Conservation (phyloP, 2,888 invertebrate species). For the Ceramica pisi region DNA sequence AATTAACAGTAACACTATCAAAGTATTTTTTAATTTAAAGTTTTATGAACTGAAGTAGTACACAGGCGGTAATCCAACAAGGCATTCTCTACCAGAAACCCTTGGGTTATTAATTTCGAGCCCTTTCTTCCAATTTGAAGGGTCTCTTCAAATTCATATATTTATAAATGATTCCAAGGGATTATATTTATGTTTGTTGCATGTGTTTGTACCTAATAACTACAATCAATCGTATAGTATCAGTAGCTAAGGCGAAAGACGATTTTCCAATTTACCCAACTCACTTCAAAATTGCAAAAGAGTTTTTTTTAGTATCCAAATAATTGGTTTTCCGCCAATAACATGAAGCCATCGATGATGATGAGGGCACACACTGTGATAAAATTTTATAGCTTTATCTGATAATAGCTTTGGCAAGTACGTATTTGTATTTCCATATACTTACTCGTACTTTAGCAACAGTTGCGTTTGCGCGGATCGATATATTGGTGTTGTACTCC, state of each 20-base stretch:
- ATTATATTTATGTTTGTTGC: neutral
- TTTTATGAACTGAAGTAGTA: no score
- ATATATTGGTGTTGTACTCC: neutral
- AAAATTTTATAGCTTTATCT: conserved; percentile 52
- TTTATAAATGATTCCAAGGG: no score
- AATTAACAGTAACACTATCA: no score
- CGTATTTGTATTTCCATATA: conserved; percentile 16
- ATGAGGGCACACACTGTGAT: conserved; percentile 46
- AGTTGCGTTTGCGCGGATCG: neutral
- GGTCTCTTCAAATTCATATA: no score
- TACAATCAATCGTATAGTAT: neutral
- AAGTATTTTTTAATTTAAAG: no score
- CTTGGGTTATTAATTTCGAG: no score
- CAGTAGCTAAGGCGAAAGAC: neutral
- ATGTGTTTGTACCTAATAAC: neutral
- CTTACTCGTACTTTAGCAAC: neutral
- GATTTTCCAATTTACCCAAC: conserved; percentile 21
- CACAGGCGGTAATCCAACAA: no score
- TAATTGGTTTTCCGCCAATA: conserved; percentile 45
- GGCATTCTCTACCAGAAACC: no score
- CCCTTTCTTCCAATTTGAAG: no score
- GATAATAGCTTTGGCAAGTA: conserved; percentile 40
- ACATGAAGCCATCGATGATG: conserved; percentile 39
- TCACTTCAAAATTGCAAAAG: conserved; percentile 27
- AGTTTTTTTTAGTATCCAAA: conserved; percentile 7